phyloP scores from a whole-genome alignment of 2,797 vertebrate species.

The Chaenodraco wilsoni region DNA sequence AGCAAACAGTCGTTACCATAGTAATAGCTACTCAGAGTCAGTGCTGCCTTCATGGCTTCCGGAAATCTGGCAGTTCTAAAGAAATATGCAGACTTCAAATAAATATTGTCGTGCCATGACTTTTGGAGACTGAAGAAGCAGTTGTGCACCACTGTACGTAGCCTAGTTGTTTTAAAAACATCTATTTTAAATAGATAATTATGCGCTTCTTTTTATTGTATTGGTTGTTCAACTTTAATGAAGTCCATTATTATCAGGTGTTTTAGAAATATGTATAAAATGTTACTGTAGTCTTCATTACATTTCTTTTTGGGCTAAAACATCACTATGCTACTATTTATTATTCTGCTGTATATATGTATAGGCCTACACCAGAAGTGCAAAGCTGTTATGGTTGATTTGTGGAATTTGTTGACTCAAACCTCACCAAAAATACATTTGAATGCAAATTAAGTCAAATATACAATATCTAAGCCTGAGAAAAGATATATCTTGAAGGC shows the following conservation, averaged over 20 bases:
- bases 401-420: not conserved
- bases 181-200: not conserved
- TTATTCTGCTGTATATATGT: not conserved
- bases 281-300: not conserved
- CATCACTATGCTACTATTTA: not conserved
- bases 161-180: not conserved
- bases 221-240: not conserved
- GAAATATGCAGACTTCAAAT: no score
- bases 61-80: not conserved
- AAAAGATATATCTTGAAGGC: not conserved
- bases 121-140: not conserved
- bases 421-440: not conserved
- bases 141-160: not conserved
- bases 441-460: not conserved
- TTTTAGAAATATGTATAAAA: not conserved
- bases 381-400: not conserved
- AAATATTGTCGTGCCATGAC: not conserved
- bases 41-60: conserved; percentile 22
- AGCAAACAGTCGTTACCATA: conserved; percentile 44
- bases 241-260: not conserved
- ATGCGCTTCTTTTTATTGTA: not conserved
- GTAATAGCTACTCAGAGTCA: conserved; percentile 16
- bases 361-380: not conserved
- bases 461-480: not conserved
- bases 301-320: not conserved